Conservation (phyloP, 1,140 invertebrate species). For the Ruditapes philippinarum region DNA sequence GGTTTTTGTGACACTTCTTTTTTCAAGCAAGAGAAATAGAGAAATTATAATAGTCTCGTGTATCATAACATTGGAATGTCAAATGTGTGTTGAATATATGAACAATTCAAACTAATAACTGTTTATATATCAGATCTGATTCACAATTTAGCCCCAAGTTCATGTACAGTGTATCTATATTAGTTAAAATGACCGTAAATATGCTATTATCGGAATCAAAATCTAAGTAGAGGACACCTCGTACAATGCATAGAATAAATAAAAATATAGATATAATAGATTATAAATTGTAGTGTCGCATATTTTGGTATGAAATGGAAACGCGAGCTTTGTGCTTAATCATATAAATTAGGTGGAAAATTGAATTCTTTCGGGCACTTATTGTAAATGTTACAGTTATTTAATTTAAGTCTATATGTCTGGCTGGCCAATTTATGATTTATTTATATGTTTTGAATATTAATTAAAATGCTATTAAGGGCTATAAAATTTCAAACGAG, state of each 20-base stretch:
- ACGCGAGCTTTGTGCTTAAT: no score
- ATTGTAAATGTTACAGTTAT: no score
- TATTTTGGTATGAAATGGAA: background rate
- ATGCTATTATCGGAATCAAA: background rate
- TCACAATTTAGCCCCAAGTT: background rate
- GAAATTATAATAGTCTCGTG: background rate
- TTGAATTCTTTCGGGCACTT: background rate
- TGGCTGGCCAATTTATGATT: no score
- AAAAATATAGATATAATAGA: background rate
- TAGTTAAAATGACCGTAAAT: conserved; percentile 11
- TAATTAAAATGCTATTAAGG: background rate
- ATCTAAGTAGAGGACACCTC: background rate
- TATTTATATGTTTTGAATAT: no score
- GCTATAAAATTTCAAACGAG: background rate
- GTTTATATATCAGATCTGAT: conserved; percentile 4
- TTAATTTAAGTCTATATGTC: no score
- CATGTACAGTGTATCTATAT: background rate
- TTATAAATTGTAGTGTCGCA: background rate
- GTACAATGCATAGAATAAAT: background rate
- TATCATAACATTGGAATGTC: background rate
- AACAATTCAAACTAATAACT: background rate
- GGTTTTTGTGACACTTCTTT: no score
- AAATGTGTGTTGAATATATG: background rate
- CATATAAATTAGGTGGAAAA: background rate
- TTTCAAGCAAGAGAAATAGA: no score